Evolutionary conservation across 1,140 invertebrate genomes (phyloP).

Genomic region (Dryas iulia): DNA sequence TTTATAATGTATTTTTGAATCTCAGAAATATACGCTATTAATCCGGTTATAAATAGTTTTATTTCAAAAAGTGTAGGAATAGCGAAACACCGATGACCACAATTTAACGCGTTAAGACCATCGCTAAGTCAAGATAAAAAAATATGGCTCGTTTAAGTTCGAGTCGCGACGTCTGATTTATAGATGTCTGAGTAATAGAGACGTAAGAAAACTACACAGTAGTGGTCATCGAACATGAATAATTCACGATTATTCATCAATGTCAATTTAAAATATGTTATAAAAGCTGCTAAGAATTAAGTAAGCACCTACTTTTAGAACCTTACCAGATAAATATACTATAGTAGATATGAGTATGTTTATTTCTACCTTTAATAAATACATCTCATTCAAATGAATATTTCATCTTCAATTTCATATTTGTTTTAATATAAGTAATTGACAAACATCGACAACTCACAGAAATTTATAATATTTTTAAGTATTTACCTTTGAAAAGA

Average conservation of each 20-base stretch:
- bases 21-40: too few relatives aligned
- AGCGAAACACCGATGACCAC: too few relatives aligned
- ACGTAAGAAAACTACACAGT: slow-evolving; percentile 3
- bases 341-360: too few relatives aligned
- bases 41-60: too few relatives aligned
- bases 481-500: slow-evolving; percentile 15
- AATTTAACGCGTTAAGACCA: background rate
- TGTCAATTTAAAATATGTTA: slow-evolving; percentile 31
- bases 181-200: slow-evolving; percentile 29
- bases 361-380: too few relatives aligned
- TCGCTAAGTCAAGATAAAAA: background rate
- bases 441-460: slow-evolving; percentile 5
- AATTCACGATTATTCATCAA: slow-evolving; percentile 42
- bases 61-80: background rate
- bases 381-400: too few relatives aligned
- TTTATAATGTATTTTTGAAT: too few relatives aligned
- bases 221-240: slow-evolving; percentile 41
- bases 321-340: too few relatives aligned
- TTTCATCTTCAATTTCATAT: too few relatives aligned
- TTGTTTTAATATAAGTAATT: slow-evolving; percentile 1
- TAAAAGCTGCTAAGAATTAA: slow-evolving; percentile 38
- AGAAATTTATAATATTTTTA: slow-evolving; percentile 14
- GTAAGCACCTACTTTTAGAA: too few relatives aligned
- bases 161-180: slow-evolving; percentile 22
- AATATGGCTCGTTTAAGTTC: background rate